phyloP scores from a whole-genome alignment of 2,113 vertebrate species.

The Amia ocellicauda region DNA sequence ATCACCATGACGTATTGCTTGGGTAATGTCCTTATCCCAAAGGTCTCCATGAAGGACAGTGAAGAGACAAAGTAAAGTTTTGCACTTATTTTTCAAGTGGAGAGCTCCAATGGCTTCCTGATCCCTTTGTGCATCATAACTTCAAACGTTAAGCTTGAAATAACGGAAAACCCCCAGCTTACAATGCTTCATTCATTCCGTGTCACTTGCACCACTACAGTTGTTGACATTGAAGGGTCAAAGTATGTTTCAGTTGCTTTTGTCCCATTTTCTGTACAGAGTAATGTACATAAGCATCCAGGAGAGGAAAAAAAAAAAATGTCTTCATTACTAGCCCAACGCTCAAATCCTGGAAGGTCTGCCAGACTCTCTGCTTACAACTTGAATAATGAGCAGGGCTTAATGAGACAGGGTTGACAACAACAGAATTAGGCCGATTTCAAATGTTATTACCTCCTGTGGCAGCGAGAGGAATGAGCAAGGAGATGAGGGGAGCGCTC shows the following conservation, averaged over 20 bases:
- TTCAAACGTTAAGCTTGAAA: too few species aligned
- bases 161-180: too few species aligned
- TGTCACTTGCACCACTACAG: too few species aligned
- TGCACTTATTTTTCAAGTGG: too few species aligned
- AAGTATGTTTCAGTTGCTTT: background rate
- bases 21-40: too few species aligned
- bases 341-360: conserved; percentile 9
- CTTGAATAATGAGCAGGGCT: conserved; percentile 37
- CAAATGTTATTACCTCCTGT: conserved; percentile 41
- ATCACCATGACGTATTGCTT: too few species aligned
- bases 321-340: conserved; percentile 1
- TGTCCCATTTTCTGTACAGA: conserved; percentile 1
- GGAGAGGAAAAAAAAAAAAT: background rate
- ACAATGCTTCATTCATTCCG: too few species aligned
- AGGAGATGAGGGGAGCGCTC: conserved; percentile 30
- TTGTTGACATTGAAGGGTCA: too few species aligned
- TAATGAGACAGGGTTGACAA: conserved; percentile 39
- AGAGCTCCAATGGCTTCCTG: too few species aligned
- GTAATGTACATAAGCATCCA: background rate
- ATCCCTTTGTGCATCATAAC: too few species aligned
- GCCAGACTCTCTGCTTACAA: conserved; percentile 20
- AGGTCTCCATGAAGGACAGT: too few species aligned
- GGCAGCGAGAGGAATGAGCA: conserved; percentile 38
- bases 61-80: too few species aligned
- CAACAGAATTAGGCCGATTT: conserved; percentile 43